Conservation (phyloP, 2,888 invertebrate genomes). For the Thereva nobilitata region DNA sequence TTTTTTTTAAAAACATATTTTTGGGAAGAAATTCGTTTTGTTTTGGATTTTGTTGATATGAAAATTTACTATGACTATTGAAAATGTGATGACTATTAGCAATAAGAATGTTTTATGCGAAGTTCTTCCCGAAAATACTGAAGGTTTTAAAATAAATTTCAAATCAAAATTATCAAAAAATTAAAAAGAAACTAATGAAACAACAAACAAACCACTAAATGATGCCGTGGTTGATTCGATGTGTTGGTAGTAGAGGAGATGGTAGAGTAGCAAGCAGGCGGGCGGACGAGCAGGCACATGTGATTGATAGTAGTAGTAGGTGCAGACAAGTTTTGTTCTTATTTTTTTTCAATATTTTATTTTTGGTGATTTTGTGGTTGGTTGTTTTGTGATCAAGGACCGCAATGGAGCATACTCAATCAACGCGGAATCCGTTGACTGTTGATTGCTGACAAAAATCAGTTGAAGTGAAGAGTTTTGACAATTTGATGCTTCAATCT, state of each 20-base stretch:
- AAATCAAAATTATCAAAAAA: constrained; percentile 35
- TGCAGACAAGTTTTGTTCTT: constrained; percentile 30
- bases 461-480: constrained; percentile 8
- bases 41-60: no score
- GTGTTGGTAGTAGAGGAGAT: constrained; percentile 41
- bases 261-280: constrained; percentile 35
- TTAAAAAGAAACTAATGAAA: constrained; percentile 44
- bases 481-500: constrained; percentile 14
- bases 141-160: constrained; percentile 24
- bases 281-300: constrained; percentile 27
- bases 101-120: constrained; percentile 13
- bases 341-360: not conserved
- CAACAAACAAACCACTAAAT: constrained; percentile 47
- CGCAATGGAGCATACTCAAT: constrained; percentile 13
- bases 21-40: no score
- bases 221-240: constrained; percentile 46
- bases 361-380: constrained; percentile 12
- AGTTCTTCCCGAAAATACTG: not conserved
- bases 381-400: constrained; percentile 17
- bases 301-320: no score
- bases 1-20: no score
- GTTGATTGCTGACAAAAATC: constrained; percentile 13
- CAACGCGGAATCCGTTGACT: constrained; percentile 25
- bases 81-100: not conserved
- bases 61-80: no score